Evolutionary conservation across 2,797 vertebrate species (phyloP), one percentile per base, ranked within the genome.

Genomic region (Garrulus glandarius): DNA sequence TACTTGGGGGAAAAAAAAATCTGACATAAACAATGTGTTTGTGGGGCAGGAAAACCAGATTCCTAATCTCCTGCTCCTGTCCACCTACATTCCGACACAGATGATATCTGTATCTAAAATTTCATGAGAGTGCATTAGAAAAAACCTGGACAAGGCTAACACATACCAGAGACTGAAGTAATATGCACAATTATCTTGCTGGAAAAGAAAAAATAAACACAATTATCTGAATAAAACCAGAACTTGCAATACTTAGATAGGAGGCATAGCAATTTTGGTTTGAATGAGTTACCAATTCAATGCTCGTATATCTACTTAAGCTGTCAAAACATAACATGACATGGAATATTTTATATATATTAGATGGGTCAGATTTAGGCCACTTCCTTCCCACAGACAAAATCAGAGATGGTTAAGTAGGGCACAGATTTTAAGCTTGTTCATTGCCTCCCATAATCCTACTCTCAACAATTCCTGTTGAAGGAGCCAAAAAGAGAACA

Each of bases 181-280:
- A 96, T 95, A 79, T 18, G 52, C 53, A 90, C 69, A 84, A 72
- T 90, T 96, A 96, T 96, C 96, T 95, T 68, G 74, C 10, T 94
- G 89, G 93, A 97, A 96, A 95, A 95, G 91, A 76, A 96, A 96
- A 96, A 96, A 96, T 93, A 97, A 96, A 96, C 94, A 93, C 52
- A 87, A 92, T 90, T 96, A 94, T 97, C 95, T 94, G 94, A 96
- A 96, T 95, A 96, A 96, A 95, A 92, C 91, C 95, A 96, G 96
- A 93, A 94, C 89, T 91, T 93, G 55, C 69, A 96, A 89, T 83
- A 89, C 79, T 92, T 84, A 94, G 89, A 95, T 96, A 94, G 80
- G 76, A 93, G 29, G 49, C 94, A 92, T 92, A 96, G 77, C 93
- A 77, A 37, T 96, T 94, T 95, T 76, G 61, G 92, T 93, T 94